phyloP scores from a whole-genome alignment of 2,888 invertebrate genomes.

The Tenthredo notha region DNA sequence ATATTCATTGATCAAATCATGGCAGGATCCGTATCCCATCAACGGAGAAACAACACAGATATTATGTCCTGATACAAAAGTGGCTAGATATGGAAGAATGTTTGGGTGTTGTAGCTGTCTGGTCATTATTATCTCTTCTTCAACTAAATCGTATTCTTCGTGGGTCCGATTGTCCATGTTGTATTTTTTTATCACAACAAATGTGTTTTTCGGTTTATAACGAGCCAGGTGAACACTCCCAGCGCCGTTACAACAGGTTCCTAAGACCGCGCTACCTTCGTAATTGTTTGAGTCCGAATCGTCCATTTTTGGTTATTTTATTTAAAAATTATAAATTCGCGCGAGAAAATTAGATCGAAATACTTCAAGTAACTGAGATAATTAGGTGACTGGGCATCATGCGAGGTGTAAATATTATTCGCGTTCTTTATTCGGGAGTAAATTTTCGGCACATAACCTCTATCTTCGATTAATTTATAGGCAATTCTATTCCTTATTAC shows the following conservation, averaged over 20 bases:
- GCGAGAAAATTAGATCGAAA: background rate
- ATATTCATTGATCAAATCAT: constrained; percentile 88
- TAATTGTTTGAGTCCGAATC: constrained; percentile 37
- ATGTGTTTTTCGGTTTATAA: constrained; percentile 83
- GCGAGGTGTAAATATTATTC: background rate
- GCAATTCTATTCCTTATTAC: background rate
- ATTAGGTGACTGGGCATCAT: background rate
- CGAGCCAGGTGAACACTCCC: constrained; percentile 87
- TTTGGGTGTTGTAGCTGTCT: constrained; percentile 90
- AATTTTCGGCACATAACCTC: background rate
- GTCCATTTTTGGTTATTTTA: constrained; percentile 2
- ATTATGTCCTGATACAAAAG: constrained; percentile 89
- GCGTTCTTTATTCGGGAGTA: background rate
- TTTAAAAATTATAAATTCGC: background rate
- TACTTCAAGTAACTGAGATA: background rate
- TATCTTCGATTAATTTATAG: background rate
- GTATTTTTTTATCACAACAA: constrained; percentile 88
- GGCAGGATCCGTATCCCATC: constrained; percentile 92
- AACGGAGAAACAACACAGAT: constrained; percentile 90
- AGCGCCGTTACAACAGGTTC: constrained; percentile 85
- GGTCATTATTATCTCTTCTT: constrained; percentile 90
- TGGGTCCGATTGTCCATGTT: constrained; percentile 85
- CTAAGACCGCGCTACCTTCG: constrained; percentile 72
- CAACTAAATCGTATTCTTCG: constrained; percentile 82
- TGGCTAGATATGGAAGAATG: constrained; percentile 87